Evolutionary conservation across 1,140 invertebrate genomes (phyloP), one percentile per base, ranked within the genome.

Genomic region (Camponotus pennsylvanicus): DNA sequence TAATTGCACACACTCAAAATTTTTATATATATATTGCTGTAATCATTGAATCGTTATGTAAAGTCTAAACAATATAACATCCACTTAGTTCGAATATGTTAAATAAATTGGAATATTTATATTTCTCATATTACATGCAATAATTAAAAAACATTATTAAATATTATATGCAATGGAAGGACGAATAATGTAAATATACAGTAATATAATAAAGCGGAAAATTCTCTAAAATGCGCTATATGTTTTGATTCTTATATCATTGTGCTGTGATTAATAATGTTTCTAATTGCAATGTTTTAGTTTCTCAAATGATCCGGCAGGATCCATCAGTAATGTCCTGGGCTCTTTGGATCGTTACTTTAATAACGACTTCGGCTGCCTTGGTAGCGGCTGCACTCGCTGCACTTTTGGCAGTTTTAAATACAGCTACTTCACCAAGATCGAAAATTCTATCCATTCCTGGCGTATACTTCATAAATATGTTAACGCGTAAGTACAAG

Each of bases 391-490:
- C 97, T 13, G 95, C 97, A 32, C 92, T 98, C 0, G 96, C 96
- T 42, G 97, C 97, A 52, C 95, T 97, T 37, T 97, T 98, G 92
- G 96, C 97, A n/a, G 96, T 97, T 45, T 96, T 98, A 66, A 98
- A 98, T 92, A 97, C 97, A 4, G 96, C 97, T 49, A 97, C 97
- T 4, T 97, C 96, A 40, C 97, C 97, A 9, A 96, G 97, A 76
- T 96, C 97, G 88, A 96, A 97, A 77, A 96, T 98, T 70, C 96
- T 97, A 15, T 97, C 97, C 2, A 95, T 97, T n/a, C 95, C 96
- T n/a, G 97, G 97, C 21, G 95, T 98, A 59, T 98, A 98, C 91
- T 92, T 98, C 6, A 98, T 97, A 96, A 98, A 98, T 94, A 95
- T 95, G 42, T 92, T 97, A 87, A 96, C 97, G 88, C 93, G 98